Conservation (phyloP, 1,140 invertebrate genomes). For the Steinernema feltiae region DNA sequence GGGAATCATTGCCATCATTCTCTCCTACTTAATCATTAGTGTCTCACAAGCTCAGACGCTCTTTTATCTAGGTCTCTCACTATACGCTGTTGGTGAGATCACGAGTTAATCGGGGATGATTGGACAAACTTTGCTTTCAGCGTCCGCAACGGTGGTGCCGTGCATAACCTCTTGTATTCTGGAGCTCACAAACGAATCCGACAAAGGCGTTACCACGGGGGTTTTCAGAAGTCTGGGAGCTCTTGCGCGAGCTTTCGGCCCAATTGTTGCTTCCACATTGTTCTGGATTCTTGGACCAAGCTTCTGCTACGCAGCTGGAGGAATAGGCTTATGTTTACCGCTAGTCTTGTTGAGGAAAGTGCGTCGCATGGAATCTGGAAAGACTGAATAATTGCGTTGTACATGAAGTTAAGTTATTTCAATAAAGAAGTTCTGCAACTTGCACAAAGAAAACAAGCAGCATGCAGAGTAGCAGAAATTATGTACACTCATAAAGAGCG, state of each 20-base stretch:
- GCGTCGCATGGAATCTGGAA: background rate
- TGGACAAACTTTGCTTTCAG: constrained; percentile 61
- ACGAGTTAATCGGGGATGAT: background rate
- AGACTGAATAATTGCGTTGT: background rate
- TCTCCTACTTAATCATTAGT: constrained; percentile 80
- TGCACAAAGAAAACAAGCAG: too few species aligned
- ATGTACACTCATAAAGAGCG: too few species aligned
- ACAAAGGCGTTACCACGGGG: constrained; percentile 85
- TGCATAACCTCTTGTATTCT: constrained; percentile 84
- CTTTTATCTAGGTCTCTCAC: constrained; percentile 74
- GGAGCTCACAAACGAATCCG: constrained; percentile 67
- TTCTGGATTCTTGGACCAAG: constrained; percentile 46
- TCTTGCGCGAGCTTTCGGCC: constrained; percentile 81
- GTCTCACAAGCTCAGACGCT: constrained; percentile 64
- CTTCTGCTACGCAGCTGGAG: constrained; percentile 40
- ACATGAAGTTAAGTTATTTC: background rate
- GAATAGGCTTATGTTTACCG: constrained; percentile 34
- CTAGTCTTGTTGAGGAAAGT: constrained; percentile 22
- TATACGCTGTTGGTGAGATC: constrained; percentile 82
- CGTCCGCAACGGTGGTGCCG: constrained; percentile 85
- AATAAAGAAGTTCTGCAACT: background rate
- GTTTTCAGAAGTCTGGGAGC: constrained; percentile 87
- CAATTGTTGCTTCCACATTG: constrained; percentile 62
- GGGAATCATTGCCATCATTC: constrained; percentile 78
- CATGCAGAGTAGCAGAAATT: too few species aligned